A percentile compares a stretch with the other conserved stretches of the same genome.
These are phyloP conservation scores for Gymnobelideus leadbeateri DNA, from an alignment of 2,113 vertebrate genomes.

Conservation along the genomic window DNA sequence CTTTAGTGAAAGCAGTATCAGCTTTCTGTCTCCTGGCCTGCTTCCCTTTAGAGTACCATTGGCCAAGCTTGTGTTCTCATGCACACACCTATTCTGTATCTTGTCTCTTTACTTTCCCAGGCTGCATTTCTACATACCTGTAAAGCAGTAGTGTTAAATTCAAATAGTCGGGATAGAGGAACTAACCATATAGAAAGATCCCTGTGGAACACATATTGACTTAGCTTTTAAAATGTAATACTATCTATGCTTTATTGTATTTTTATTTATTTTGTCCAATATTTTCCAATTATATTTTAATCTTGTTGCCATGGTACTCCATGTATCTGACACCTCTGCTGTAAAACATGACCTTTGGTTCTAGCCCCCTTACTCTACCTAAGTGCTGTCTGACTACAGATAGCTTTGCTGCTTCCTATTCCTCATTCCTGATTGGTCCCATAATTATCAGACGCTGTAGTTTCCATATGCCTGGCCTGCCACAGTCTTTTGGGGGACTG, in stretches of 20 bases:
- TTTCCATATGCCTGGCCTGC: neutral
- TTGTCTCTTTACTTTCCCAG: neutral
- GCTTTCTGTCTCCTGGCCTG: neutral
- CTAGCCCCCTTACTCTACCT: neutral
- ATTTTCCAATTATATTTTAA: neutral
- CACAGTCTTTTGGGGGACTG: neutral
- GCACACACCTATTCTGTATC: neutral
- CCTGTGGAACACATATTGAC: neutral
- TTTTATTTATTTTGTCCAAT: neutral
- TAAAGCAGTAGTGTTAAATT: neutral
- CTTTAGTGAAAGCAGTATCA: neutral
- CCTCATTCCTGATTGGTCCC: neutral
- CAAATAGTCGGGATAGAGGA: neutral
- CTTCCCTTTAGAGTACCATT: neutral
- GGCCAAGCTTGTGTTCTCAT: neutral
- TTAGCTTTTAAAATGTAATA: neutral
- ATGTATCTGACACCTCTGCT: neutral
- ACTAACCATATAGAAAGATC: neutral
- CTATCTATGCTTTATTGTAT: neutral
- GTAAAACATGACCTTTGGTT: neutral
- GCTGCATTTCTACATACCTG: neutral
- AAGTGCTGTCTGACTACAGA: neutral
- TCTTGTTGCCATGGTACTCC: neutral
- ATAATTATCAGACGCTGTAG: too few species aligned
- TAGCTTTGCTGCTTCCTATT: neutral